A percentile compares a stretch with the other conserved stretches of the same genome.
phyloP scores from a whole-genome alignment of 2,888 invertebrate genomes.

The Graphium colonna region DNA sequence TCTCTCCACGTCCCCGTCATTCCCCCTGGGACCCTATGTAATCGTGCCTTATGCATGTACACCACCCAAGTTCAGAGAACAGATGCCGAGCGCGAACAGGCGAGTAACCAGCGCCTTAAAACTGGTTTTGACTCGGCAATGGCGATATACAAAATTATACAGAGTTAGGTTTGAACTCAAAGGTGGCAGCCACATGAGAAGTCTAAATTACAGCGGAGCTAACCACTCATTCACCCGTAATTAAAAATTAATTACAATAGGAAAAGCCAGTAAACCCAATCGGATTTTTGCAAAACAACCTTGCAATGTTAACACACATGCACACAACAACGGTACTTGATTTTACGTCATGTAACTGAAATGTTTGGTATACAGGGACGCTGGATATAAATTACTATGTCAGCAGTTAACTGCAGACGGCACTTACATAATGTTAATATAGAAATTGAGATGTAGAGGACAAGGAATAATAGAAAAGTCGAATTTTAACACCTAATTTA shows the following conservation, averaged over 20 bases:
- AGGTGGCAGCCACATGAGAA: constrained; percentile 1
- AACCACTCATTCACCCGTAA: not conserved
- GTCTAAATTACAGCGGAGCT: not conserved
- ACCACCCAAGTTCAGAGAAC: constrained; percentile 1
- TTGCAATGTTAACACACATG: not conserved
- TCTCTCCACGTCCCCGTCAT: constrained; percentile 10
- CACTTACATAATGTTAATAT: not conserved
- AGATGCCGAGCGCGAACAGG: constrained; percentile 1
- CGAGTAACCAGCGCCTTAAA: no score
- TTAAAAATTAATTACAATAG: not conserved
- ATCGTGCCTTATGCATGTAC: not conserved
- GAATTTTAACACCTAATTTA: no score
- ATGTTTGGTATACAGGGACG: constrained; percentile 1
- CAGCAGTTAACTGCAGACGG: not conserved
- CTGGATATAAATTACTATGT: not conserved
- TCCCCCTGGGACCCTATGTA: constrained; percentile 1
- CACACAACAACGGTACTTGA: not conserved
- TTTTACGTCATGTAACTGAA: not conserved
- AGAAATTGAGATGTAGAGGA: not conserved
- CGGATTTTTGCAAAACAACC: constrained; percentile 3
- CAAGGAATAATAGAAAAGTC: not conserved
- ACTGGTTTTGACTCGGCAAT: not conserved
- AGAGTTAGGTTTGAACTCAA: not conserved
- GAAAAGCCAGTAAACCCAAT: not conserved
- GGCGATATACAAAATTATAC: not conserved